These are phyloP conservation scores for Thaumetopoea pityocampa DNA, from an alignment of 1,140 invertebrate species.

Conservation along the genomic window DNA sequence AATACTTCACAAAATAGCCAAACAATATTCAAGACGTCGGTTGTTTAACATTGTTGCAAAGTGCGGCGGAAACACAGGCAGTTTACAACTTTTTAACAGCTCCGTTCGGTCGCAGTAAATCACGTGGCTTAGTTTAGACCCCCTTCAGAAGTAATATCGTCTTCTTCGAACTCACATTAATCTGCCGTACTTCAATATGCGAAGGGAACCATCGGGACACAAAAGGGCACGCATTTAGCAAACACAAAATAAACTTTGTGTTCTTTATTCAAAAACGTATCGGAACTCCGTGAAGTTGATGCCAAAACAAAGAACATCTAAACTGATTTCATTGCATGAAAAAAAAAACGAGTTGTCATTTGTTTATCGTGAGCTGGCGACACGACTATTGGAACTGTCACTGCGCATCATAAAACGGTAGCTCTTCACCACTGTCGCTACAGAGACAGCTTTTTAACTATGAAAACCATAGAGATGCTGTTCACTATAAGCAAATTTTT, in stretches of 20 bases:
- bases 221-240: conserved; percentile 31
- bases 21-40: conserved; percentile 5
- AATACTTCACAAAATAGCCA: background rate
- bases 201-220: conserved; percentile 55
- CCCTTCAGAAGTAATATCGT: conserved; percentile 69
- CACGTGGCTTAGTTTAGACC: conserved; percentile 60
- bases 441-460: no score
- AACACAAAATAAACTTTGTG: conserved; percentile 21
- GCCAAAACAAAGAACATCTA: conserved; percentile 5
- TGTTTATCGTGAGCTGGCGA: conserved; percentile 20
- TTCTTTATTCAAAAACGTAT: conserved; percentile 5
- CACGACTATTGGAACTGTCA: conserved; percentile 53
- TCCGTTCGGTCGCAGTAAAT: conserved; percentile 61
- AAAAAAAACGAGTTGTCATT: conserved; percentile 11
- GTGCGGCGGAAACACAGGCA: conserved; percentile 63
- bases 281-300: background rate
- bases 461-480: no score
- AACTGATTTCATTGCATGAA: conserved; percentile 12
- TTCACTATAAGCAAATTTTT: no score
- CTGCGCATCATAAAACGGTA: conserved; percentile 51
- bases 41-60: conserved; percentile 46
- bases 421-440: conserved; percentile 31
- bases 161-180: conserved; percentile 73
- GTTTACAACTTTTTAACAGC: conserved; percentile 74
- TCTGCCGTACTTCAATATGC: conserved; percentile 67